Evolutionary conservation across 2,888 invertebrate species (phyloP).

Genomic region (Oxyteleia sp.): DNA sequence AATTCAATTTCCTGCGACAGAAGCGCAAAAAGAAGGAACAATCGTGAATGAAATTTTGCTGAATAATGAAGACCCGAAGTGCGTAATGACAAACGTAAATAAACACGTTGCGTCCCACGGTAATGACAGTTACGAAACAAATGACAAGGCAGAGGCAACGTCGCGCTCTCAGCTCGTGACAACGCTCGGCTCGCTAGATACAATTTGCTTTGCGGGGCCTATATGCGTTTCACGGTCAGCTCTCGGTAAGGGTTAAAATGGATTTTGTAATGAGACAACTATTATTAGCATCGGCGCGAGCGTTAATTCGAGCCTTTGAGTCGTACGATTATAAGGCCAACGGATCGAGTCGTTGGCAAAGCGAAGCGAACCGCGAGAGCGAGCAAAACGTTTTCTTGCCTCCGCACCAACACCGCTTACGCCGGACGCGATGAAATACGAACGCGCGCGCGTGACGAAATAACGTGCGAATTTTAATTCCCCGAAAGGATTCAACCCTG

Average conservation of each 20-base stretch:
- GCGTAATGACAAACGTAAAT: slow-evolving; percentile 57
- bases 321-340: slow-evolving; percentile 73
- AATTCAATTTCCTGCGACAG: background rate
- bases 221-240: slow-evolving; percentile 57
- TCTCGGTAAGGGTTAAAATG: slow-evolving; percentile 49
- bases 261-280: slow-evolving; percentile 66
- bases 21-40: background rate
- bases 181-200: slow-evolving; percentile 35
- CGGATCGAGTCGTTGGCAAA: slow-evolving; percentile 79
- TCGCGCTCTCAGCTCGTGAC: slow-evolving; percentile 42
- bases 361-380: slow-evolving; percentile 75
- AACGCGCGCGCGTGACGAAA: slow-evolving; percentile 72
- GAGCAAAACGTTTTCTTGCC: slow-evolving; percentile 77
- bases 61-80: slow-evolving; percentile 45
- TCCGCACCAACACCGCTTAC: slow-evolving; percentile 72
- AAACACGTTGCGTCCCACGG: slow-evolving; percentile 36
- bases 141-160: slow-evolving; percentile 46
- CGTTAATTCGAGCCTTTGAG: slow-evolving; percentile 75
- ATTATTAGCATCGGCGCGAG: slow-evolving; percentile 72
- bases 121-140: slow-evolving; percentile 59
- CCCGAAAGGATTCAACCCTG: slow-evolving; percentile 69
- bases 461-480: slow-evolving; percentile 71
- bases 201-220: slow-evolving; percentile 32
- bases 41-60: slow-evolving; percentile 10
- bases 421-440: slow-evolving; percentile 61